Evolutionary conservation across 2,888 invertebrate species (phyloP), one percentile per base, ranked within the genome.

Genomic region (Heliconius sara): DNA sequence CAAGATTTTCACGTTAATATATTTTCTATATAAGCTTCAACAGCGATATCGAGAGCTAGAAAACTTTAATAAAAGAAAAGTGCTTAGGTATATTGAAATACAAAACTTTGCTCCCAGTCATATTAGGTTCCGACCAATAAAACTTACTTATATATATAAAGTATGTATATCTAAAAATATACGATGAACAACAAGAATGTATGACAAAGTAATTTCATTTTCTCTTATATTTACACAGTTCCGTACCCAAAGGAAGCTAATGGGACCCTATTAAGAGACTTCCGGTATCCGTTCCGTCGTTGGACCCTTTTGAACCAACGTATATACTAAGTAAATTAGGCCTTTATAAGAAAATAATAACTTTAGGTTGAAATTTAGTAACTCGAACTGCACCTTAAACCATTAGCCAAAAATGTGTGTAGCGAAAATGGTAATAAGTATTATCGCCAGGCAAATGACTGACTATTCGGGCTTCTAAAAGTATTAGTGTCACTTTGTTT

Each of bases 371-470:
- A 9, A 66, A 66, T 66, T 19, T 30, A 66, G 19, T 9, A 3
- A 30, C 9, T 66, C 19, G 34, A 57, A 57, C 52, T 80, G 74
- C 22, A 52, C 52, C 76, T 71, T 79, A 66, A 67, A 34, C n/a
- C 27, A 39, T 76, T 79, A 65, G 67, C 67, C 25, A 60, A 73
- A 73, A 76, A 57, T 30, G 52, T 65, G 66, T 47, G 30, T 72
- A 47, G 73, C 30, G 43, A 79, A 79, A 52, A 80, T 77, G 52
- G 34, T 68, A 77, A 77, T 68, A 79, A 60, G 39, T 52, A 16
- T 79, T 79, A 79, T 79, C 79, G 68, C n/a, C 4, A 43, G 68
- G 63, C 25, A 74, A 73, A 74, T 70, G 63, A 74, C 34, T 70
- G 63, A 74, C 34, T 77, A 66, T 71, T 47, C 65, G 52, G 19